A percentile compares a stretch with the other conserved stretches of the same genome.
These are phyloP conservation scores for Glaucidium brasilianum DNA, from an alignment of 2,113 vertebrate genomes.

Conservation along the genomic window DNA sequence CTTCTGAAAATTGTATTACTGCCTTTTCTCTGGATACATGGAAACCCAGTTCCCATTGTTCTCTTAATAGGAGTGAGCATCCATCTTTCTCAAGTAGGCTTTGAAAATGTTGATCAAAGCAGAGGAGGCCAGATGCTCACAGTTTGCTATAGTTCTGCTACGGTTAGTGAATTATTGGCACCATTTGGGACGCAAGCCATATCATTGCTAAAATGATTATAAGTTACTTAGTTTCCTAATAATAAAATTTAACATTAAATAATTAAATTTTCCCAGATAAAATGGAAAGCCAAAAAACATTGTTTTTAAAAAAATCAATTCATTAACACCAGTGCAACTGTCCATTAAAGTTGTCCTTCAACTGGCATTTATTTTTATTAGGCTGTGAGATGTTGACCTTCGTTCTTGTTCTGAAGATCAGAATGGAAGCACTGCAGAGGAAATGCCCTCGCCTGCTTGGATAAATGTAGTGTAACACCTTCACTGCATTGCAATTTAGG, in stretches of 20 bases:
- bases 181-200: background rate
- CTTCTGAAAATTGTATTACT: constrained; percentile 11
- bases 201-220: constrained; percentile 5
- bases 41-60: background rate
- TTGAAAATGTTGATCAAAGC: constrained; percentile 55
- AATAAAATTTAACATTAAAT: background rate
- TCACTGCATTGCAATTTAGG: background rate
- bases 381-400: background rate
- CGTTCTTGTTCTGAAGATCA: background rate
- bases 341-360: background rate
- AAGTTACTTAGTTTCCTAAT: background rate
- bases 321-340: background rate
- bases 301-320: background rate
- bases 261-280: background rate
- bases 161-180: background rate
- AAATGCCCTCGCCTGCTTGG: background rate
- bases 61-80: constrained; percentile 24
- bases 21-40: background rate
- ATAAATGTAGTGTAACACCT: background rate
- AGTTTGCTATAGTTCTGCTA: background rate
- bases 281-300: background rate
- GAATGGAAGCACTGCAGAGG: background rate
- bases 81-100: constrained; percentile 9
- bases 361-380: background rate
- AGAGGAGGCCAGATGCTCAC: background rate